These are phyloP conservation scores for Cryptophagus acutangulus DNA, from an alignment of 2,888 invertebrate genomes.

Conservation along the genomic window DNA sequence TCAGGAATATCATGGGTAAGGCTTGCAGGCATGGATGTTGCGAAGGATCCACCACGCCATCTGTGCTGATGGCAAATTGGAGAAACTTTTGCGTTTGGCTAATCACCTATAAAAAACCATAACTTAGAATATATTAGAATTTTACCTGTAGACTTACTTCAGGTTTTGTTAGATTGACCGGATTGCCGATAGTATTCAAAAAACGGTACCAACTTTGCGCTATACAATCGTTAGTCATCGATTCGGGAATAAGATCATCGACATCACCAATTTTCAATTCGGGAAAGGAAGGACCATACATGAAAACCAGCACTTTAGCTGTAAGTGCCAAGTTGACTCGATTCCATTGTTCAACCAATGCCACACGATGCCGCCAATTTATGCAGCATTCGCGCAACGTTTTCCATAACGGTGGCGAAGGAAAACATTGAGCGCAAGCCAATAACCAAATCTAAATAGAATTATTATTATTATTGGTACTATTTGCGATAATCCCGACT, in stretches of 20 bases:
- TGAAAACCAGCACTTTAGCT: conserved; percentile 73
- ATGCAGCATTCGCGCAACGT: conserved; percentile 88
- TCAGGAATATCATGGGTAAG: conserved; percentile 84
- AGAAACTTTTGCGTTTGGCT: conserved; percentile 69
- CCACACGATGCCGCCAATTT: conserved; percentile 91
- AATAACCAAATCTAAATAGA: conserved; percentile 60
- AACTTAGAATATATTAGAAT: conserved; percentile 11
- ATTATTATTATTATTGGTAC: too few relatives aligned
- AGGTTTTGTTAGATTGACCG: conserved; percentile 85
- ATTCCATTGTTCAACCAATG: conserved; percentile 92
- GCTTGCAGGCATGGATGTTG: conserved; percentile 83
- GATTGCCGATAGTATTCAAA: conserved; percentile 90
- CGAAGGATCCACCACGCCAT: conserved; percentile 79
- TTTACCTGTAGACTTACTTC: conserved; percentile 53
- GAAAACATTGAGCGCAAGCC: conserved; percentile 78
- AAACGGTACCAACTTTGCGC: conserved; percentile 96
- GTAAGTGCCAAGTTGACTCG: conserved; percentile 87
- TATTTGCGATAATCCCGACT: conserved; percentile 4
- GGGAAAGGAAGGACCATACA: conserved; percentile 84
- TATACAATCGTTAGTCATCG: conserved; percentile 84
- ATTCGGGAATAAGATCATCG: conserved; percentile 82
- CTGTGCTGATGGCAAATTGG: conserved; percentile 73
- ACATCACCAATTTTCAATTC: conserved; percentile 80
- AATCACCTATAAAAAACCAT: conserved; percentile 42
- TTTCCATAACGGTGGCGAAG: conserved; percentile 93